A percentile compares a stretch with the other conserved stretches of the same genome.
These are phyloP conservation scores for Pedionomus torquatus DNA, from an alignment of 2,113 vertebrate genomes.

Conservation along the genomic window DNA sequence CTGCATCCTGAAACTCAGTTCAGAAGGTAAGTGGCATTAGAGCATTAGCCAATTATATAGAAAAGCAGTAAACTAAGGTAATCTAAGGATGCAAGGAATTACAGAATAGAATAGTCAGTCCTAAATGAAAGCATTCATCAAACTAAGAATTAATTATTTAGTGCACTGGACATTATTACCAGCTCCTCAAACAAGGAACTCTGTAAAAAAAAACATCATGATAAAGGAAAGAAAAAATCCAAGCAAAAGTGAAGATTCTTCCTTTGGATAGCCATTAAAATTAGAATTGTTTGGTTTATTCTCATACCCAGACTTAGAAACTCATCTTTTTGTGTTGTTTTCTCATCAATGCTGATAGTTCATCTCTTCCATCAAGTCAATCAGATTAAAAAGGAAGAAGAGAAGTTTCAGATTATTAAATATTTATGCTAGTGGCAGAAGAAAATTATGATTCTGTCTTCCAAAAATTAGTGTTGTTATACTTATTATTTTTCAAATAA, in stretches of 20 bases:
- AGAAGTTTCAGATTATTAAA: neutral
- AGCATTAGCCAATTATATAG: neutral
- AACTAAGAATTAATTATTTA: neutral
- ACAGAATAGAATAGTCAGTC: neutral
- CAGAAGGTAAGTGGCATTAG: neutral
- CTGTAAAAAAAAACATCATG: neutral
- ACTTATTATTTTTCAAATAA: neutral
- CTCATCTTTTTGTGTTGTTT: neutral
- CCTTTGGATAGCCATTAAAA: neutral
- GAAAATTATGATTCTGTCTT: neutral
- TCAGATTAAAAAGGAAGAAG: neutral
- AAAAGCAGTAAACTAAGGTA: neutral
- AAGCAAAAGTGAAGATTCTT: neutral
- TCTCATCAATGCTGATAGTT: neutral
- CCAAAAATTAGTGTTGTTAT: neutral
- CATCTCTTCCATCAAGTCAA: neutral
- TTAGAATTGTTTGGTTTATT: neutral
- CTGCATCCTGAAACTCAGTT: neutral
- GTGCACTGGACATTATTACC: neutral
- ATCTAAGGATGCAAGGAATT: neutral
- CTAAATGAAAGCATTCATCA: neutral
- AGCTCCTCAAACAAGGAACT: neutral
- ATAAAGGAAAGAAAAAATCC: neutral
- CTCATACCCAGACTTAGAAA: neutral
- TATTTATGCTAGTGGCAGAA: neutral